phyloP scores from a whole-genome alignment of 1,140 invertebrate genomes.

The Drosophila nebulosa region DNA sequence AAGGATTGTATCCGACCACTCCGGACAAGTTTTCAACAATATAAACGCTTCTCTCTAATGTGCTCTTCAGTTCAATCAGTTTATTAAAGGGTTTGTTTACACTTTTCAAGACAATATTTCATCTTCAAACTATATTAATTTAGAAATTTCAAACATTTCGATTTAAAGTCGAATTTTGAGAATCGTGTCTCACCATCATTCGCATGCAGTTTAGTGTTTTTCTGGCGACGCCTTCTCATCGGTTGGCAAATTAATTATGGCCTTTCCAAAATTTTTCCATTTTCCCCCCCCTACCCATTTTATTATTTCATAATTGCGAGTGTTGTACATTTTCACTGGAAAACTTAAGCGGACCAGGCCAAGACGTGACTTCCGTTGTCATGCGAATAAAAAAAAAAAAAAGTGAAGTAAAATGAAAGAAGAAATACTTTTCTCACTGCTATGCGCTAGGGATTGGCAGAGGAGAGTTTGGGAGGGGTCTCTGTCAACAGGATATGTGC shows the following conservation, averaged over 20 bases:
- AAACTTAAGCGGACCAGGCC: constrained; percentile 36
- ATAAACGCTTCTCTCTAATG: too few relatives aligned
- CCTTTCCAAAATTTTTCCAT: constrained; percentile 6
- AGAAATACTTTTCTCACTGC: constrained; percentile 27
- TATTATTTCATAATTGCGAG: constrained; percentile 57
- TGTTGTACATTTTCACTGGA: constrained; percentile 54
- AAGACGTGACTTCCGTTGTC: constrained; percentile 68
- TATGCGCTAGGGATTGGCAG: not conserved
- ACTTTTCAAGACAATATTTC: too few relatives aligned
- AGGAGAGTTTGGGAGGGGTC: not conserved
- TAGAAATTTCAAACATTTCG: too few relatives aligned
- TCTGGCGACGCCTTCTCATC: not conserved
- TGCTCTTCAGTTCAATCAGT: too few relatives aligned
- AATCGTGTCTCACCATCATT: not conserved
- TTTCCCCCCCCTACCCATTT: constrained; percentile 1
- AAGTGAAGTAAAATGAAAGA: not conserved
- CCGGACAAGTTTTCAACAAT: too few relatives aligned
- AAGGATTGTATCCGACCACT: too few relatives aligned
- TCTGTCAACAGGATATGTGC: constrained; percentile 73
- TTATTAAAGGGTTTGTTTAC: too few relatives aligned
- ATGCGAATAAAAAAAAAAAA: constrained; percentile 53
- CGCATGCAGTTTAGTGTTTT: not conserved
- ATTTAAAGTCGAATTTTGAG: too few relatives aligned
- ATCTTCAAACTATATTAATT: too few relatives aligned
- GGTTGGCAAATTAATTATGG: constrained; percentile 15